Percentiles rank a stretch among this genome's conserved stretches.
phyloP scores from a whole-genome alignment of 1,140 invertebrate species.

The Thereuonema tuberculata region DNA sequence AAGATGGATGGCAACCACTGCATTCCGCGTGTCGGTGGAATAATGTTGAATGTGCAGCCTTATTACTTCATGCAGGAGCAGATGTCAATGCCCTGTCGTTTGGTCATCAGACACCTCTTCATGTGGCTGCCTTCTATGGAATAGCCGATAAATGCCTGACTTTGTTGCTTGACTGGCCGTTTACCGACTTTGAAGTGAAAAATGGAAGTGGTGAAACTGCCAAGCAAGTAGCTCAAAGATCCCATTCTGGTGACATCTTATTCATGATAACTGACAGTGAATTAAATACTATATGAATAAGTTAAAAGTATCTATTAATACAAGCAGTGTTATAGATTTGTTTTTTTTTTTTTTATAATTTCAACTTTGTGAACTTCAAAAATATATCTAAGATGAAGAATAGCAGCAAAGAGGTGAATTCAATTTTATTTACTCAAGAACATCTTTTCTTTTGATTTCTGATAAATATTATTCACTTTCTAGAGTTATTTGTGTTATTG shows the following conservation, averaged over 20 bases:
- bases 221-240: background rate
- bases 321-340: no score
- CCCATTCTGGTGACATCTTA: background rate
- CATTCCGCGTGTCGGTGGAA: constrained; percentile 39
- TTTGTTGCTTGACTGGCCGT: background rate
- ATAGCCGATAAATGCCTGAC: background rate
- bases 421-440: background rate
- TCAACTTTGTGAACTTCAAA: no score
- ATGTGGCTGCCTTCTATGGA: constrained; percentile 20
- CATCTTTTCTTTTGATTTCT: no score
- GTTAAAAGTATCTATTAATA: no score
- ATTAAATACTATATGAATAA: background rate
- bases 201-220: background rate
- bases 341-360: no score
- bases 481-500: no score
- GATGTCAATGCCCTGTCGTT: constrained; percentile 38
- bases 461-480: no score
- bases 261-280: background rate
- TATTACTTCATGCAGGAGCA: constrained; percentile 34
- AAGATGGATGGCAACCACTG: constrained; percentile 38
- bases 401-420: background rate
- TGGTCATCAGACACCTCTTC: constrained; percentile 23
- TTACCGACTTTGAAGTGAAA: background rate
- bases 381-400: background rate
- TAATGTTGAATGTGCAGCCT: constrained; percentile 27